Conservation (phyloP, 1,140 invertebrate species). For the Drosophila bipectinata region DNA sequence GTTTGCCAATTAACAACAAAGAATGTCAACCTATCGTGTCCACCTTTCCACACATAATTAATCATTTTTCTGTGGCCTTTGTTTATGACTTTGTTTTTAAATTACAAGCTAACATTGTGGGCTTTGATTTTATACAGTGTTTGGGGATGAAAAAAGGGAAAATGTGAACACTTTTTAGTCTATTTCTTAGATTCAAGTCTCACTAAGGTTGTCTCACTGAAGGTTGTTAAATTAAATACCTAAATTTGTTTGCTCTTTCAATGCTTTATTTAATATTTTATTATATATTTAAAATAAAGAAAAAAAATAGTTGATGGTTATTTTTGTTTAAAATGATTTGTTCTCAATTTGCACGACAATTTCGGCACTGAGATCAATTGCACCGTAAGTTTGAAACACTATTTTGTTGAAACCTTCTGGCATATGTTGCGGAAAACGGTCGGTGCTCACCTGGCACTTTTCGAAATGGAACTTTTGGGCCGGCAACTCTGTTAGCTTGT, state of each 20-base stretch:
- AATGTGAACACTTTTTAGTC: too few species aligned
- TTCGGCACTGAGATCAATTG: not conserved
- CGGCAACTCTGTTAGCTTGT: not conserved
- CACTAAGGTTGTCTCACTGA: too few species aligned
- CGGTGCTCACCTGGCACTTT: slow-evolving; percentile 23
- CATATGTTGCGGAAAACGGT: slow-evolving; percentile 25
- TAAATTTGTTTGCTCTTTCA: too few species aligned
- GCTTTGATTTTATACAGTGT: too few species aligned
- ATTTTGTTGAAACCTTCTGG: slow-evolving; percentile 31
- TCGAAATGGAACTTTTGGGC: slow-evolving; percentile 2
- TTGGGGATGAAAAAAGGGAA: too few species aligned
- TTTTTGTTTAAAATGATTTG: not conserved
- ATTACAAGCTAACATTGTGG: too few species aligned
- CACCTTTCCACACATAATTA: slow-evolving; percentile 3
- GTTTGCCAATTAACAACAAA: slow-evolving; percentile 11
- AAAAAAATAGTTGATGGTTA: not conserved
- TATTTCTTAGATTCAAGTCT: too few species aligned
- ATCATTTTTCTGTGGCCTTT: not conserved
- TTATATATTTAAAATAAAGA: not conserved
- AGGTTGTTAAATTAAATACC: too few species aligned
- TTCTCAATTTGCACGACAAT: slow-evolving; percentile 14
- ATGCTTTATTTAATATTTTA: not conserved
- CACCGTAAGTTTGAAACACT: slow-evolving; percentile 3
- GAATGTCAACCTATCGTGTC: not conserved
- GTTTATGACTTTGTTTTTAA: too few species aligned